These are phyloP conservation scores for Pollenia griseotomentosa DNA, from an alignment of 2,888 invertebrate genomes.

Conservation along the genomic window DNA sequence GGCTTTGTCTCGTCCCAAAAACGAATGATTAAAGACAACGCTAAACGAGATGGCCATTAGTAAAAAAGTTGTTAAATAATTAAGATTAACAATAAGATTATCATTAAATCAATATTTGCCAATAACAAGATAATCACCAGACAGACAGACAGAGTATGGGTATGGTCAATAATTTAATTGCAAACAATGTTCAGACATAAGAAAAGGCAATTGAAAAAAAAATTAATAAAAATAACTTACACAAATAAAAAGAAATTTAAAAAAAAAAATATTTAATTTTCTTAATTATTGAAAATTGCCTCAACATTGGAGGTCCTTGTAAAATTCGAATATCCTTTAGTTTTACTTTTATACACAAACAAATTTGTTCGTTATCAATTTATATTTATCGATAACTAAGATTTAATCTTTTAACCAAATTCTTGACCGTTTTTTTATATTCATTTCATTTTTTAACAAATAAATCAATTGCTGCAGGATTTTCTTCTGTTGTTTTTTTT, in stretches of 20 bases:
- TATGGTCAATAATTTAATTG: background rate
- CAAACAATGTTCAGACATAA: constrained; percentile 12
- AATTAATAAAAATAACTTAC: background rate
- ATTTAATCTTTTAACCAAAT: constrained; percentile 11
- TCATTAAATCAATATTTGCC: constrained; percentile 70
- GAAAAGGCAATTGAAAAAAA: constrained; percentile 10
- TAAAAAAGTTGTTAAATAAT: constrained; percentile 73
- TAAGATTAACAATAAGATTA: constrained; percentile 72
- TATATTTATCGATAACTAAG: constrained; percentile 30
- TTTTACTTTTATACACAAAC: background rate
- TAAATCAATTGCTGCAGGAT: constrained; percentile 52
- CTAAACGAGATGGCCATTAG: constrained; percentile 71
- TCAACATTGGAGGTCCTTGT: constrained; percentile 42
- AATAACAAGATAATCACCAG: constrained; percentile 70
- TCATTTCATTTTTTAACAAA: constrained; percentile 16
- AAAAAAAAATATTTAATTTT: background rate
- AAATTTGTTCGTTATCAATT: constrained; percentile 17
- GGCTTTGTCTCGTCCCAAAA: constrained; percentile 38
- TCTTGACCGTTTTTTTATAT: constrained; percentile 7
- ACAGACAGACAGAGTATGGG: constrained; percentile 7
- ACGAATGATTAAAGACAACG: constrained; percentile 65
- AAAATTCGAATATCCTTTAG: background rate
- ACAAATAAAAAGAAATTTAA: background rate
- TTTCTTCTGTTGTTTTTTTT: constrained; percentile 1
- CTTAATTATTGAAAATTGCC: background rate